These are phyloP conservation scores for Condylostylus longicornis DNA, from an alignment of 1,140 invertebrate genomes.

Conservation along the genomic window DNA sequence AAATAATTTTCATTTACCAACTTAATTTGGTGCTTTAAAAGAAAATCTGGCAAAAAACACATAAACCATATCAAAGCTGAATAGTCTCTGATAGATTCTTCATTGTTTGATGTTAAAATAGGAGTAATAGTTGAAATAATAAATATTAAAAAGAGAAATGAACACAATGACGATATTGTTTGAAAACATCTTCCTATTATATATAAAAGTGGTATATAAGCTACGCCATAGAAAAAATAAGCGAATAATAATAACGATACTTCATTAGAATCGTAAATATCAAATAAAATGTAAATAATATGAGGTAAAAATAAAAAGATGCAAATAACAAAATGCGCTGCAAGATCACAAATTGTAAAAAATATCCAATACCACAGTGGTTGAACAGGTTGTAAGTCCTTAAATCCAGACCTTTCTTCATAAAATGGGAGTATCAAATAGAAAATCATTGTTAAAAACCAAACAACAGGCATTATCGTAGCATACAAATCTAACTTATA, in stretches of 20 bases:
- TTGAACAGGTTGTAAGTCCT: constrained; percentile 23
- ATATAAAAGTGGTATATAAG: constrained; percentile 26
- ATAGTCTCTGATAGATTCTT: constrained; percentile 20
- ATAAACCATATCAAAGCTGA: constrained; percentile 19
- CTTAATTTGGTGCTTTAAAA: constrained; percentile 26
- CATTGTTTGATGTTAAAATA: constrained; percentile 20
- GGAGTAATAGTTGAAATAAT: constrained; percentile 24
- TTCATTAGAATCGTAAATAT: constrained; percentile 16
- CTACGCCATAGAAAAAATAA: constrained; percentile 23
- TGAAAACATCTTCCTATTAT: constrained; percentile 20
- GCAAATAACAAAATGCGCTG: constrained; percentile 13
- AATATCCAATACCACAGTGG: constrained; percentile 19
- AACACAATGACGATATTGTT: constrained; percentile 27
- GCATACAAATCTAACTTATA: too few species aligned
- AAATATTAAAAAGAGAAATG: constrained; percentile 25
- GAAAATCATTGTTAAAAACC: constrained; percentile 27
- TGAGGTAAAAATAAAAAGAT: constrained; percentile 10
- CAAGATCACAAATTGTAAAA: constrained; percentile 17
- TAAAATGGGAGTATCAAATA: constrained; percentile 23
- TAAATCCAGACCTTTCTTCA: constrained; percentile 24
- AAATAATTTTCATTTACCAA: constrained; percentile 25
- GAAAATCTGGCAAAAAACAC: constrained; percentile 24
- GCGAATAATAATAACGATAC: constrained; percentile 12
- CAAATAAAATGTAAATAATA: constrained; percentile 14
- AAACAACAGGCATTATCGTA: not conserved